Evolutionary conservation across 2,888 invertebrate species (phyloP), one percentile per base, ranked within the genome.

Genomic region (Ganaspis brasiliensis): DNA sequence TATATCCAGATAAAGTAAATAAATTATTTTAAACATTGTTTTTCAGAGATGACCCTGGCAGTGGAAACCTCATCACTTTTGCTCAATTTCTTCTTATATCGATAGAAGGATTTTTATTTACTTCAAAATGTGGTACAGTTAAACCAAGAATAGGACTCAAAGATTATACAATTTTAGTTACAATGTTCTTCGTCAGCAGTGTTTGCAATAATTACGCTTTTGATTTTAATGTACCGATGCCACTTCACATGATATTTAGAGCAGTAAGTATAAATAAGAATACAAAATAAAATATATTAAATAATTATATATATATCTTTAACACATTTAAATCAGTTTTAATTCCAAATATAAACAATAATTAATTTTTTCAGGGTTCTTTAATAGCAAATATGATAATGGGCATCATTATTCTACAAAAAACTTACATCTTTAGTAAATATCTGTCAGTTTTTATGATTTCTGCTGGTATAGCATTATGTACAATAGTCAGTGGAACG

Each of bases 181-280:
- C 94, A 12, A 95, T 98, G 92, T 99, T 99, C 92, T 99, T 98
- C 92, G 92, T 97, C 0, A 95, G 96, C 16, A 99, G 97, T 91
- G 96, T 98, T 0, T 95, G 96, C 80, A 98, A 98, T 89, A 99
- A 99, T 91, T 97, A 97, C 93, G 98, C 98, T 0, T 97, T 99
- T 87, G 96, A 96, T 90, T 99, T 98, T 89, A 98, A 99, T 91
- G 98, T 99, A 87, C 96, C 99, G 0, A 98, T 99, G 95, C 99
- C 99, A 0, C 92, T 99, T 61, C 99, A 99, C 90, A 98, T 99
- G 96, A 99, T 99, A 90, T 99, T 99, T 92, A 94, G 99, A 93
- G 96, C 99, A 75, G 97, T 82, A 73, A 80, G 79, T 80, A 31
- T 31, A 31, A 31, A 31, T 31, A 31, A 4, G 6, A 31, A 31